Percentiles rank a stretch among this genome's conserved stretches.
These are phyloP conservation scores for Eueremaeus valkanovi DNA, from an alignment of 2,888 invertebrate species.

Conservation along the genomic window DNA sequence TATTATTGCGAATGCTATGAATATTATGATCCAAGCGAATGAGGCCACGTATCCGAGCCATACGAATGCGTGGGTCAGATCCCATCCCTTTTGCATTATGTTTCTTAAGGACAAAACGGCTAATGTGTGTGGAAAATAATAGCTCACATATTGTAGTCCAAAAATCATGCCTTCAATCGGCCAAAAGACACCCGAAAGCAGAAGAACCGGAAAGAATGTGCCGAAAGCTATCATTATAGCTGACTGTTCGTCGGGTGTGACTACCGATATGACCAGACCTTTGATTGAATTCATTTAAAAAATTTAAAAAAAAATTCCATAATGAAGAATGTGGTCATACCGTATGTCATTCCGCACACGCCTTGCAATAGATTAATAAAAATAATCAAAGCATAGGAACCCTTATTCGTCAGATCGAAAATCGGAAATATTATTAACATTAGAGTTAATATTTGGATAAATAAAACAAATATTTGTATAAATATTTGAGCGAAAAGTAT, in stretches of 20 bases:
- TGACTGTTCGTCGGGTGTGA: constrained; percentile 44
- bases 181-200: constrained; percentile 82
- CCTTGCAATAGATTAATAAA: constrained; percentile 81
- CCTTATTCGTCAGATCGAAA: constrained; percentile 75
- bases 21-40: not conserved
- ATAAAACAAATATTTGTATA: too few species aligned
- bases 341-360: constrained; percentile 92
- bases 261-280: constrained; percentile 49
- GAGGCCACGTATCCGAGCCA: not conserved
- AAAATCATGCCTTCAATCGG: constrained; percentile 92
- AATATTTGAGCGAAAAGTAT: constrained; percentile 90
- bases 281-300: constrained; percentile 7
- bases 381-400: constrained; percentile 76
- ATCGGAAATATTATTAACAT: constrained; percentile 78
- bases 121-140: constrained; percentile 71
- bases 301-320: constrained; percentile 41
- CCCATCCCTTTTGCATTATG: constrained; percentile 16
- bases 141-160: constrained; percentile 67
- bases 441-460: too few species aligned
- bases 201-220: constrained; percentile 86
- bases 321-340: constrained; percentile 52
- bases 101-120: constrained; percentile 56
- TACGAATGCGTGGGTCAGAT: not conserved
- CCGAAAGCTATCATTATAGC: constrained; percentile 63
- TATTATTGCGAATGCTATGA: not conserved